Evolutionary conservation across 2,888 invertebrate genomes (phyloP).

Genomic region (Acleris literana): DNA sequence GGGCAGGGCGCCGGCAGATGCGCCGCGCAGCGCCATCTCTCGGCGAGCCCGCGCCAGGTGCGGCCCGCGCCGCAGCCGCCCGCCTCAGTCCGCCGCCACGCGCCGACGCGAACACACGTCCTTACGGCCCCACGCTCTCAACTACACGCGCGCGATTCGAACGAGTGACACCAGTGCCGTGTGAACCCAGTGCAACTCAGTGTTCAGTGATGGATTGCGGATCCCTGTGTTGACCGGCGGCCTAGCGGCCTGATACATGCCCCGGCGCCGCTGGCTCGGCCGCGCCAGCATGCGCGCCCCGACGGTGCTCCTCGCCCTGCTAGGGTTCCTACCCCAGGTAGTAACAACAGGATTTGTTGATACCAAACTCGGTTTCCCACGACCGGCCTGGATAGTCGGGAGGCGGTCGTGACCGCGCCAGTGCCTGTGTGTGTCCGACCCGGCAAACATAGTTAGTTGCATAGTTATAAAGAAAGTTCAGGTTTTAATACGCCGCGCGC

Average conservation of each 20-base stretch:
- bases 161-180: constrained; percentile 71
- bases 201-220: constrained; percentile 81
- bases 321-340: constrained; percentile 84
- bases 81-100: constrained; percentile 81
- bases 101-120: constrained; percentile 73
- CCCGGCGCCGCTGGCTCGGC: constrained; percentile 80
- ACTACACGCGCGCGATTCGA: constrained; percentile 78
- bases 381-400: constrained; percentile 78
- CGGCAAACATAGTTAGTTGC: constrained; percentile 73
- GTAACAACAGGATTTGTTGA: constrained; percentile 48
- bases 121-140: constrained; percentile 61
- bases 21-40: constrained; percentile 81
- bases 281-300: constrained; percentile 83
- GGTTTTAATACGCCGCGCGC: constrained; percentile 79
- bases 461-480: constrained; percentile 83
- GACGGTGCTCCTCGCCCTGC: constrained; percentile 81
- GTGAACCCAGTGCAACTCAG: constrained; percentile 71
- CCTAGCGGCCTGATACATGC: constrained; percentile 70
- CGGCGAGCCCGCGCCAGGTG: constrained; percentile 67
- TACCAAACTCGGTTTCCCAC: constrained; percentile 64
- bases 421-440: constrained; percentile 76
- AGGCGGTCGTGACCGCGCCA: constrained; percentile 76
- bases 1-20: constrained; percentile 69
- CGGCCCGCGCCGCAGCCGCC: constrained; percentile 76
- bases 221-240: constrained; percentile 72